These are phyloP conservation scores for Uromys caudimaculatus DNA, from an alignment of 2,797 vertebrate species.

Conservation along the genomic window DNA sequence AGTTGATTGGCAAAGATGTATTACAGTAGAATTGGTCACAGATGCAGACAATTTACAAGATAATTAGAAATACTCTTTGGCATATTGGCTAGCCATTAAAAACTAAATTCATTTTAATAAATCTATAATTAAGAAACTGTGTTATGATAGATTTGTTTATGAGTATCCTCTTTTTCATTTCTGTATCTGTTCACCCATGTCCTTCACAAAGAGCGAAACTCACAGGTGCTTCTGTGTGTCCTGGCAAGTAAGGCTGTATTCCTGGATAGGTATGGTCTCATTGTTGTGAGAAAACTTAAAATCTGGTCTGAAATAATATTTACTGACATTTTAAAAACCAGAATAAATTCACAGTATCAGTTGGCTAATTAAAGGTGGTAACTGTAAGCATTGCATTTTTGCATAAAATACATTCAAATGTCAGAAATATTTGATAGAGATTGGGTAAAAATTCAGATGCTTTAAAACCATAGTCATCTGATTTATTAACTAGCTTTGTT, in stretches of 20 bases:
- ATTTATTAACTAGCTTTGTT: background rate
- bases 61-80: conserved; percentile 84
- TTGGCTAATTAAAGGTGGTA: background rate
- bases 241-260: background rate
- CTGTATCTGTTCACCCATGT: background rate
- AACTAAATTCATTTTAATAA: conserved; percentile 84
- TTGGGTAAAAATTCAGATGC: background rate
- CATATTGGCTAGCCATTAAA: conserved; percentile 82
- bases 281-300: background rate
- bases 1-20: conserved; percentile 84
- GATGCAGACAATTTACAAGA: conserved; percentile 83
- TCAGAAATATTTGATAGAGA: background rate
- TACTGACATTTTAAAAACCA: background rate
- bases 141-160: conserved; percentile 67
- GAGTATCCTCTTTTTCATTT: background rate
- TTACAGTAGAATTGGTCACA: conserved; percentile 81
- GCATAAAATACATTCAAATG: background rate
- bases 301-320: background rate
- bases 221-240: background rate
- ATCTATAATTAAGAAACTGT: conserved; percentile 67
- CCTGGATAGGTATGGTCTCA: background rate
- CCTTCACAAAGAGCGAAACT: conserved; percentile 18
- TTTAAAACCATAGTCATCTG: background rate
- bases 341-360: background rate
- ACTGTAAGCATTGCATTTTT: background rate